Evolutionary conservation across 2,797 vertebrate species (phyloP).

Genomic region (Arnoldichthys spilopterus): DNA sequence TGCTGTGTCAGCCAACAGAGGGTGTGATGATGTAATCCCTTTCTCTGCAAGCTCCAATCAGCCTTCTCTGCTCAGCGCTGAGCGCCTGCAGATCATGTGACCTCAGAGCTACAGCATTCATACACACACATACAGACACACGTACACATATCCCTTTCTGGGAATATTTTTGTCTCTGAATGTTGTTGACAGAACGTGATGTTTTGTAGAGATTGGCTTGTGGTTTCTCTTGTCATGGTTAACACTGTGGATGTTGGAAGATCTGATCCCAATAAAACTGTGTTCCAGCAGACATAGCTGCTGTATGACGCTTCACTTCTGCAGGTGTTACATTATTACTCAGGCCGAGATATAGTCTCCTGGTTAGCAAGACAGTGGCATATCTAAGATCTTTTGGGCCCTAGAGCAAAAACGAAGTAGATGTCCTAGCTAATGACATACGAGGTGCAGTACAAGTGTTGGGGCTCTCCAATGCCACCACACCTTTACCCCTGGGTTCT

Average conservation of each 20-base stretch:
- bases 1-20: slow-evolving; percentile 38
- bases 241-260: neutral
- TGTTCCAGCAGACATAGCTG: too few species aligned
- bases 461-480: too few species aligned
- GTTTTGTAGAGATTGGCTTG: neutral
- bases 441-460: neutral
- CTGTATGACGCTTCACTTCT: too few species aligned
- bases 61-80: too few species aligned
- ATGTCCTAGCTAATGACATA: neutral
- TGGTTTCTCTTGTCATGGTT: neutral
- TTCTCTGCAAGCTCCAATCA: neutral
- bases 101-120: neutral
- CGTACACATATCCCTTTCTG: neutral
- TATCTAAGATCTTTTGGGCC: too few species aligned
- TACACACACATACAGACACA: neutral
- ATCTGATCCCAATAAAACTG: neutral
- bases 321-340: too few species aligned
- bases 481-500: too few species aligned
- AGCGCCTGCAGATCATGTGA: slow-evolving; percentile 3
- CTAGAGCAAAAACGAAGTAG: too few species aligned
- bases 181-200: neutral
- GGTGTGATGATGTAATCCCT: slow-evolving; percentile 35
- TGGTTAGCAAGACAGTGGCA: too few species aligned
- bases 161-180: neutral
- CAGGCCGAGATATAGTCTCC: too few species aligned